Conservation (phyloP, 2,113 vertebrate genomes). For the Phaethornis superciliosus region DNA sequence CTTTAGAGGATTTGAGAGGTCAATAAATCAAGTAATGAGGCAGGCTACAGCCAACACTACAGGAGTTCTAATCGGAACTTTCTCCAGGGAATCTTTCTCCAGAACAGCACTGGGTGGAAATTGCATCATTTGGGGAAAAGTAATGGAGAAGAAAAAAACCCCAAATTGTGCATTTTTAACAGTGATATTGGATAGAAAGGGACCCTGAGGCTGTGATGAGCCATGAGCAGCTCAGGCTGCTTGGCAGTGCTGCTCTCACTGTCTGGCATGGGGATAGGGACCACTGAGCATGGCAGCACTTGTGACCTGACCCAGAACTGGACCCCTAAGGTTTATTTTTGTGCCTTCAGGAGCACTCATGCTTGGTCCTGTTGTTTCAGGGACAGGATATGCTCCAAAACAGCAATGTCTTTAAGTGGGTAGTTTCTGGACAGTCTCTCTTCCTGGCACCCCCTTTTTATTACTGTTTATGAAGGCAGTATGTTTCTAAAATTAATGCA, state of each 20-base stretch:
- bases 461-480: background rate
- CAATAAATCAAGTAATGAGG: background rate
- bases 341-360: background rate
- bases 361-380: background rate
- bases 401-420: background rate
- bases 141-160: background rate
- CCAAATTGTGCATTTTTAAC: background rate
- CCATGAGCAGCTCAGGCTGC: background rate
- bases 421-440: background rate
- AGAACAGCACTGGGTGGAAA: background rate
- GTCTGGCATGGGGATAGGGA: background rate
- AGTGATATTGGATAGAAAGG: background rate
- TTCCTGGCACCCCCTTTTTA: background rate
- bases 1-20: background rate
- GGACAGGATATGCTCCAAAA: background rate
- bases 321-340: background rate
- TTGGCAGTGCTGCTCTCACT: no score
- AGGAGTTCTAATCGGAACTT: background rate
- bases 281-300: rapidly evolving
- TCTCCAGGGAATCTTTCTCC: background rate
- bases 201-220: background rate
- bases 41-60: background rate
- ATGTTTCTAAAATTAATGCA: background rate
- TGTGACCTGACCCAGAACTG: background rate
- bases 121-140: background rate